Percentiles rank a stretch among this genome's conserved stretches.
Evolutionary conservation across 1,140 invertebrate species (phyloP).

Genomic region (Trichonephila inaurata): DNA sequence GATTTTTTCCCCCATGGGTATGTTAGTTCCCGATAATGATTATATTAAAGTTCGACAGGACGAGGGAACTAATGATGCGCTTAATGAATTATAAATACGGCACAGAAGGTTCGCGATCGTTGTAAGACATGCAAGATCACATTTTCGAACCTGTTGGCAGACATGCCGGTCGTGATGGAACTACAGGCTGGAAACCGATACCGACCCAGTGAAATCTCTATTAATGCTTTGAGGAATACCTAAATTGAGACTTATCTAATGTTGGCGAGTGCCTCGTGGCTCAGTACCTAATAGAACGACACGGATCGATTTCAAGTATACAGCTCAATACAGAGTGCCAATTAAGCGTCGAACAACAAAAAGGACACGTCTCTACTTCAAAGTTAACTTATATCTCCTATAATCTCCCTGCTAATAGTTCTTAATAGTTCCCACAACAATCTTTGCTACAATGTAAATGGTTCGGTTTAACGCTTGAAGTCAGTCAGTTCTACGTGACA

Average conservation of each 20-base stretch:
- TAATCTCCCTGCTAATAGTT: neutral
- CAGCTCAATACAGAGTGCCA: neutral
- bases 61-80: conserved; percentile 36
- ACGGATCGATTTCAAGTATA: neutral
- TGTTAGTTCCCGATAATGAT: conserved; percentile 58
- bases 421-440: neutral
- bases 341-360: neutral
- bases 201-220: conserved; percentile 42
- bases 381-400: neutral
- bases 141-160: conserved; percentile 29
- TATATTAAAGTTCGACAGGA: conserved; percentile 49
- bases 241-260: conserved; percentile 1
- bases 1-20: neutral
- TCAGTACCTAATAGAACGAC: neutral
- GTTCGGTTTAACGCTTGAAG: neutral
- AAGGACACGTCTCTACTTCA: neutral
- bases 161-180: conserved; percentile 24
- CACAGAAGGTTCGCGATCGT: conserved; percentile 27
- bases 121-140: conserved; percentile 71
- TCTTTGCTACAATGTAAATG: neutral
- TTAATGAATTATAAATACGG: conserved; percentile 71
- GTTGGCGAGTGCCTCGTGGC: neutral
- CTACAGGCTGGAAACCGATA: neutral
- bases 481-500: neutral
- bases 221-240: neutral